A percentile compares a stretch with the other conserved stretches of the same genome.
These are phyloP conservation scores for Pseudopodoces humilis DNA, from an alignment of 2,113 vertebrate genomes.

Conservation along the genomic window DNA sequence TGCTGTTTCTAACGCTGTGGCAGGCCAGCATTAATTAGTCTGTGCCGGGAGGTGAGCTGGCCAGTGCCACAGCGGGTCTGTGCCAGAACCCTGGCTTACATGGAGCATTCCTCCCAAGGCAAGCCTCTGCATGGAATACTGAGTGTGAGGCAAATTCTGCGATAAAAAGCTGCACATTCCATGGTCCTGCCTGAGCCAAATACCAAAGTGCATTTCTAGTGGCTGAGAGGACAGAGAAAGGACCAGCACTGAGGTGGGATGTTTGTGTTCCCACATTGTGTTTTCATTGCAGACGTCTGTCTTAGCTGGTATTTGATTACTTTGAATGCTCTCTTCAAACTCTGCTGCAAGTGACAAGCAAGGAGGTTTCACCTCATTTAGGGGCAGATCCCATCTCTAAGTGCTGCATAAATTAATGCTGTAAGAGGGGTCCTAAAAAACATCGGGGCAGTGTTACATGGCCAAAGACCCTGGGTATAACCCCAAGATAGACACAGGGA, in stretches of 20 bases:
- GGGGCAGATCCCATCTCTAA: background rate
- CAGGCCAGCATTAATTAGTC: background rate
- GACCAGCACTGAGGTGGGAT: background rate
- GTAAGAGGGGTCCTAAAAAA: background rate
- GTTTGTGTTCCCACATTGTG: background rate
- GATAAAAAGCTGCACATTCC: background rate
- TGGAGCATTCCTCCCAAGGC: background rate
- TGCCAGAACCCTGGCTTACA: conserved; percentile 9
- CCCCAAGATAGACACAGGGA: background rate
- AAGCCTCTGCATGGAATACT: background rate
- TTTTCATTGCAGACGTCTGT: background rate
- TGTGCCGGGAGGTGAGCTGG: conserved; percentile 4
- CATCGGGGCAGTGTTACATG: rapidly evolving
- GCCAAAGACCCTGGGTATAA: background rate
- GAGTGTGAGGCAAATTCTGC: background rate
- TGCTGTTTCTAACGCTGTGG: background rate
- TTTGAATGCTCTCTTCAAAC: background rate
- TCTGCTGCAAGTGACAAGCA: background rate
- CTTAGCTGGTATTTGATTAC: background rate
- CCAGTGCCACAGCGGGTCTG: background rate
- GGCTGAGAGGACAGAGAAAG: background rate
- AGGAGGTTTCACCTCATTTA: background rate
- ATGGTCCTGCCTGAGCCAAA: background rate
- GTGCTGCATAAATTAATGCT: background rate
- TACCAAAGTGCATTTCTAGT: background rate